Base-by-base conservation (phyloP, 2,888 invertebrate species). In the Pegoplata infirma region DNA sequence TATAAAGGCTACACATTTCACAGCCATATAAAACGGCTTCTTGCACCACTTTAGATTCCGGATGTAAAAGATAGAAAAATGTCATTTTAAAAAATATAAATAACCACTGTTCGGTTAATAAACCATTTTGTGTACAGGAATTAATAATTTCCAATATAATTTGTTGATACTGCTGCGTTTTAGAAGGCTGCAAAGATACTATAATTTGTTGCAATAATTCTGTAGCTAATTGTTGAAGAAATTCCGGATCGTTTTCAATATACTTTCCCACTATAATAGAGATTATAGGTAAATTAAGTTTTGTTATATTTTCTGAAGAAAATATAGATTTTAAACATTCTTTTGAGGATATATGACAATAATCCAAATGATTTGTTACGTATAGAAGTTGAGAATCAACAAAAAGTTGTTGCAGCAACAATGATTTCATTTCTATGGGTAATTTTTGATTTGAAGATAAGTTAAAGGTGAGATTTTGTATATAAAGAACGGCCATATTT, bases 11-110 rank as follows among this genome's bases (percentile, higher is more conserved):
- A 16, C 89, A 89, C 82, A 90, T 85, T 77, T 88, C 87, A 1
- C 83, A 85, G 0, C 86, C 87, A 32, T 85, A 84, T 10, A 88
- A 81, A 0, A 87, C 84, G 0, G 90, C 88, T 73, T 89, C 88
- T 47, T 88, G 86, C 2, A 84, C 84, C 2, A 90, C 85, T 19
- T 83, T 79, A 0, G 89, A 87, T 3, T 85, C 85, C 0, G 85
- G 83, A 69, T 87, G 85, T 6, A 89, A 82, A 58, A 88, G 76
- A 68, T 86, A 88, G 72, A 85, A 86, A 69, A 89, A 87, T 0
- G 84, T 87, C 85, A 88, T 85, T 72, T 88, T 88, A 56, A 88
- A 89, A 79, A 88, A 87, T 49, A 86, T 85, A 10, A 88, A 85
- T 0, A 89, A 79, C 89, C 87, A 88, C 4, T 84, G 53, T 55